Base-by-base conservation (phyloP, 2,888 invertebrate species). In the Melikaiella ostensackeni region DNA sequence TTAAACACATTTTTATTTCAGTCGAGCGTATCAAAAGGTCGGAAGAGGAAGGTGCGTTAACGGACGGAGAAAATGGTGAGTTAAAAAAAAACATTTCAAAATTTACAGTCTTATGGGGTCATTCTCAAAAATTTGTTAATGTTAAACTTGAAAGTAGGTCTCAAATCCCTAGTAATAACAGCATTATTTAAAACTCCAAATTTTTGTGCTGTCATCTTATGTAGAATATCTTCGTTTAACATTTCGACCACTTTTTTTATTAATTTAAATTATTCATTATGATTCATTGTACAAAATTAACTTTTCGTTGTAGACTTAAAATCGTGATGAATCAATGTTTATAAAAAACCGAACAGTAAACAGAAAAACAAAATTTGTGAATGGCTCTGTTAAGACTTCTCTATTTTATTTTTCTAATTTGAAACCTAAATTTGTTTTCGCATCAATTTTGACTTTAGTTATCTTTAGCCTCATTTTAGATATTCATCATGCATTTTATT, bases 41-140 rank as follows among this genome's bases (percentile, higher is more conserved):
- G 50, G 90, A 89, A 63, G 89, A 90, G 76, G 81, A 83, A 19
- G 87, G 86, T n/a, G 84, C 85, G 75, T 77, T 89, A 75, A 88
- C 88, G 24, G 92, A 92, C 76, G 89, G 89, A 55, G 92, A 92
- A 85, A 91, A 90, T 82, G 91, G 92, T 92, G 78, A 91, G 90
- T 87, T 55, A 46, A n/a, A 30, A 66, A 66, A 19, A 46, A 1
- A 7, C 8, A 38, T 38, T 13, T 27, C 4, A 16, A 16, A 46
- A 46, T 46, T 46, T 27, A 19, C 19, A 30, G 13, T 42, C 42
- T 42, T 16, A 1, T 42, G 16, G 5, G 42, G 42, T 6, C 16
- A 16, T 16, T 42, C 13, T 16, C 0, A 42, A 42, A 16, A 42
- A 42, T 5, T 16, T 16, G 4, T 16, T 3, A 16, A 11, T 11